Base-by-base conservation (phyloP, 2,113 vertebrate genomes). In the Laticauda colubrina region DNA sequence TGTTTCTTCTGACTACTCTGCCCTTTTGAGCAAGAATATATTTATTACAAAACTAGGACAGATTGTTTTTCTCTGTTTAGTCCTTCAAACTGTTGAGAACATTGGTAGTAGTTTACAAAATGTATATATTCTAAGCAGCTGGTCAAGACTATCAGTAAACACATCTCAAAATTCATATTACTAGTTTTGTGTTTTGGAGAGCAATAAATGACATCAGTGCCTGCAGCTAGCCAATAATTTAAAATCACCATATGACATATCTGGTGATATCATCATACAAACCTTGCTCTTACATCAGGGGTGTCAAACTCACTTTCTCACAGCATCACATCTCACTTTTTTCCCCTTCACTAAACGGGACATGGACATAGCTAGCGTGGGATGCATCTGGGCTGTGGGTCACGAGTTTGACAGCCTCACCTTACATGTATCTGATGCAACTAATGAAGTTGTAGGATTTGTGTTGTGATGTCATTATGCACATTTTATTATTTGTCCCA, bases 1-100 rank as follows among this genome's bases (percentile, higher is more conserved):
- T 89, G 92, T 89, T 56, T 81, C 61, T 85, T 88, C 54, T 51
- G 54, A 89, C 92, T 89, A 20, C 69, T 26, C 88, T 85, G 43
- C 26, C 75, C 88, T 89, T 89, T 39, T 93, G 54, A 48, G 12
- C 92, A 85, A 59, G 21, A 85, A 45, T 23, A 39, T 89, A 5
- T 89, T 89, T 92, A 20, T 56, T 85, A 85, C 20, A 89, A 89
- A 88, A 92, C 54, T 21, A 55, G 43, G 55, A 51, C 88, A 89
- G 20, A 51, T 75, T 59, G 69, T 89, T 45, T 92, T 89, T 61
- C 55, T 59, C 69, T 91, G 53, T 56, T 91, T 53, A 91, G 21
- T 86, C 24, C 54, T 56, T 57, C 64, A 75, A 92, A 92, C 11
- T 89, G 15, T 48, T 48, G 24, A 59, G 20, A 39, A 48, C 92